These are phyloP conservation scores for Tachyglossus aculeatus DNA, from an alignment of 2,797 vertebrate species.

Conservation along the genomic window DNA sequence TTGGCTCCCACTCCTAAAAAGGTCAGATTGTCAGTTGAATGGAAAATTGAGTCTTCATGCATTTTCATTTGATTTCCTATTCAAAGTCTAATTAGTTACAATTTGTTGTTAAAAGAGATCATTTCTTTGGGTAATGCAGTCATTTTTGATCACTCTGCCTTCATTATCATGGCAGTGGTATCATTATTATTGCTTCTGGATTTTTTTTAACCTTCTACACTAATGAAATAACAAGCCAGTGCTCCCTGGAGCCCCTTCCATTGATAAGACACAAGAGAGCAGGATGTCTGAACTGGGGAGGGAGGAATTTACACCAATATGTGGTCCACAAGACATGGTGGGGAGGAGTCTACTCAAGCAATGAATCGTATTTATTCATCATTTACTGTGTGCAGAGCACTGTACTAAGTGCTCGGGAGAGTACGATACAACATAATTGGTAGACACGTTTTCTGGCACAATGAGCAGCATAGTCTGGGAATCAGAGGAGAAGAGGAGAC, in stretches of 20 bases:
- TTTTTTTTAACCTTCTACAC: neutral
- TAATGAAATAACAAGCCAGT: slow-evolving; percentile 9
- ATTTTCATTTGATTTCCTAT: slow-evolving; percentile 72
- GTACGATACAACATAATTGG: too few species aligned
- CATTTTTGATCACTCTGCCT: slow-evolving; percentile 52
- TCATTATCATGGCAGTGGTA: slow-evolving; percentile 29
- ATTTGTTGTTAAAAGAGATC: slow-evolving; percentile 70
- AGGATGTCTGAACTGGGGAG: neutral
- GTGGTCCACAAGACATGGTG: neutral
- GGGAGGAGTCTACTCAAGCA: too few species aligned
- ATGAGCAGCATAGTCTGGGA: too few species aligned
- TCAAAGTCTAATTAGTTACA: slow-evolving; percentile 75
- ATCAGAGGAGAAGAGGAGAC: too few species aligned
- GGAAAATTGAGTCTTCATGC: slow-evolving; percentile 72
- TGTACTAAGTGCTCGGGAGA: too few species aligned
- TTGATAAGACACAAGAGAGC: neutral
- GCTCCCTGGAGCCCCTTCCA: neutral
- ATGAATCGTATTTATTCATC: too few species aligned
- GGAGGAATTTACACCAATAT: neutral
- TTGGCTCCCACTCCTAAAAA: slow-evolving; percentile 66
- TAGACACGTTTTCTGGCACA: too few species aligned
- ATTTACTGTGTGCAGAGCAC: too few species aligned
- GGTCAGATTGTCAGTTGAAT: slow-evolving; percentile 69
- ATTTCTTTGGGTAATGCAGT: slow-evolving; percentile 52
- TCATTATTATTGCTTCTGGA: neutral